Percentiles rank a stretch among this genome's conserved stretches.
These are phyloP conservation scores for Pardosa pseudoannulata DNA, from an alignment of 2,888 invertebrate species.

Conservation along the genomic window DNA sequence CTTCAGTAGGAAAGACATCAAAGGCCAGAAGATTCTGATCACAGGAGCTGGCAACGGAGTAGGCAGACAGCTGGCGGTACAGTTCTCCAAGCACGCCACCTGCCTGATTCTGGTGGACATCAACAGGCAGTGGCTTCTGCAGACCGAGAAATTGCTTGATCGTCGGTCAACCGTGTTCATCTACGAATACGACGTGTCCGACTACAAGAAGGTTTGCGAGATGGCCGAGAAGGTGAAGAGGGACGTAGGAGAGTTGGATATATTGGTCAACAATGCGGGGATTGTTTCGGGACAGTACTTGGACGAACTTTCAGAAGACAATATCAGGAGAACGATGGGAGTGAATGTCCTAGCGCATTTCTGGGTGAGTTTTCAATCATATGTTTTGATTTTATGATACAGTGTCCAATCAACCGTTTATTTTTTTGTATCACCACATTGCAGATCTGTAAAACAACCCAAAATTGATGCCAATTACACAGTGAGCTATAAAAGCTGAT, in stretches of 20 bases:
- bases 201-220: constrained; percentile 87
- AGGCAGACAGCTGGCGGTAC: constrained; percentile 37
- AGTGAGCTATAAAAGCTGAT: too few species aligned
- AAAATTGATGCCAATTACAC: too few species aligned
- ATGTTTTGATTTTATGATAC: too few species aligned
- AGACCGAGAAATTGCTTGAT: constrained; percentile 28
- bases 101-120: constrained; percentile 33
- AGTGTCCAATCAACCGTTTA: too few species aligned
- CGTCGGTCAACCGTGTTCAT: constrained; percentile 75
- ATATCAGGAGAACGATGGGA: constrained; percentile 90
- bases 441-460: too few species aligned
- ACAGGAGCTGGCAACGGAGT: constrained; percentile 58
- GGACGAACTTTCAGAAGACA: constrained; percentile 89
- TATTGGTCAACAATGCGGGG: constrained; percentile 95
- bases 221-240: constrained; percentile 84
- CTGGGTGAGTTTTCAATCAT: constrained; percentile 94
- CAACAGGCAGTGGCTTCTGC: neutral
- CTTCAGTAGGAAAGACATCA: constrained; percentile 23
- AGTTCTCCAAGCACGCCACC: constrained; percentile 22
- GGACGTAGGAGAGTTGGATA: constrained; percentile 88
- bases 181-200: constrained; percentile 88
- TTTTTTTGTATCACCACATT: too few species aligned
- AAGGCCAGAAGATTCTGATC: constrained; percentile 18
- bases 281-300: constrained; percentile 88
- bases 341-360: constrained; percentile 94